phyloP scores from a whole-genome alignment of 1,140 invertebrate species.

The Paralvinella palmiformis region DNA sequence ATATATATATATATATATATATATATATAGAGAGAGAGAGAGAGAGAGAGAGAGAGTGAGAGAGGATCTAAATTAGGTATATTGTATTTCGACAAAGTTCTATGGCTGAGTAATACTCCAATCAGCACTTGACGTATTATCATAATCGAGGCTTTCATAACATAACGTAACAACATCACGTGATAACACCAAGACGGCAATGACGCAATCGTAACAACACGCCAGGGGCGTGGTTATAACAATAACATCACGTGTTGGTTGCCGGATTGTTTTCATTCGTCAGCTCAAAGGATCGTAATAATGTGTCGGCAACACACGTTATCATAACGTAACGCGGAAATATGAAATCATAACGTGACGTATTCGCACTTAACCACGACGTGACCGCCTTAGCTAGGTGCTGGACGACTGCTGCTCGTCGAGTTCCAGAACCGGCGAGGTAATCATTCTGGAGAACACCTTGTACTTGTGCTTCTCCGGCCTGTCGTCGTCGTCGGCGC shows the following conservation, averaged over 20 bases:
- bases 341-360: no score
- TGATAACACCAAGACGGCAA: neutral
- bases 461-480: neutral
- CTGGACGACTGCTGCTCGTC: neutral
- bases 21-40: neutral
- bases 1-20: conserved; percentile 5
- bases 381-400: no score
- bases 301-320: no score
- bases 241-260: no score
- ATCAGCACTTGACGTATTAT: neutral
- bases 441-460: neutral
- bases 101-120: neutral
- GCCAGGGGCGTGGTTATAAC: no score
- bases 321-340: no score
- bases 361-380: no score
- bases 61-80: neutral
- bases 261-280: no score
- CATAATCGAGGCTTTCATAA: neutral
- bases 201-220: no score
- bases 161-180: neutral
- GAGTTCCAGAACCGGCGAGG: neutral
- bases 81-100: neutral
- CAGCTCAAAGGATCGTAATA: no score
- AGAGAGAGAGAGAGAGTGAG: neutral
- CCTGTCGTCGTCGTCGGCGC: neutral